These are phyloP conservation scores for Aelia acuminata DNA, from an alignment of 2,888 invertebrate species.

Conservation along the genomic window DNA sequence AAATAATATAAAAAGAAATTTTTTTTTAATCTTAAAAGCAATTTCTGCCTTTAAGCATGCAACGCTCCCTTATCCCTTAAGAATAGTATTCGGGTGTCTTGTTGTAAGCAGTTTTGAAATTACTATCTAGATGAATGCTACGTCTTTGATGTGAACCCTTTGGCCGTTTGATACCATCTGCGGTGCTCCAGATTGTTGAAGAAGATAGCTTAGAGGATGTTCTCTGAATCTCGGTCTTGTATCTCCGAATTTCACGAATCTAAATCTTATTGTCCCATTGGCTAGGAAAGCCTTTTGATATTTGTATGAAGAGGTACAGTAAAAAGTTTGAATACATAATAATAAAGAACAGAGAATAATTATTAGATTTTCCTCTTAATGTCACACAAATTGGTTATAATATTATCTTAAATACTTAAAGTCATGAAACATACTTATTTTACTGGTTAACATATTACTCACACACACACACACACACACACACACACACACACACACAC, in stretches of 20 bases:
- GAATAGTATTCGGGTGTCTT: neutral
- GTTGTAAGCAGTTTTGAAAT: neutral
- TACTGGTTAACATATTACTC: too few relatives aligned
- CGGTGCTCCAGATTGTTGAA: neutral
- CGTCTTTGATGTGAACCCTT: constrained; percentile 1
- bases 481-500: too few relatives aligned
- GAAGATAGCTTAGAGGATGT: neutral
- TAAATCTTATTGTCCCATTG: neutral
- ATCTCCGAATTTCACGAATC: neutral
- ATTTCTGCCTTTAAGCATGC: neutral
- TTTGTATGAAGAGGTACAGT: neutral
- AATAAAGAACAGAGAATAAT: too few relatives aligned
- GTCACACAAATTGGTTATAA: too few relatives aligned
- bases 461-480: too few relatives aligned
- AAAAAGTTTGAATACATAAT: neutral
- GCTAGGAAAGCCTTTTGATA: neutral
- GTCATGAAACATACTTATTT: too few relatives aligned
- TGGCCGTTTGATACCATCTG: neutral
- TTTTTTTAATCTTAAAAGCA: too few relatives aligned
- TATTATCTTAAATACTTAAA: too few relatives aligned
- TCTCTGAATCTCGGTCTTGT: neutral
- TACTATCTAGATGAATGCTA: constrained; percentile 1
- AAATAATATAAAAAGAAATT: too few relatives aligned
- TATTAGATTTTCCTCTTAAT: too few relatives aligned
- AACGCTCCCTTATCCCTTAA: neutral